Evolutionary conservation across 2,888 invertebrate genomes (phyloP), one percentile per base, ranked within the genome.

Genomic region (Cantharis rufa): DNA sequence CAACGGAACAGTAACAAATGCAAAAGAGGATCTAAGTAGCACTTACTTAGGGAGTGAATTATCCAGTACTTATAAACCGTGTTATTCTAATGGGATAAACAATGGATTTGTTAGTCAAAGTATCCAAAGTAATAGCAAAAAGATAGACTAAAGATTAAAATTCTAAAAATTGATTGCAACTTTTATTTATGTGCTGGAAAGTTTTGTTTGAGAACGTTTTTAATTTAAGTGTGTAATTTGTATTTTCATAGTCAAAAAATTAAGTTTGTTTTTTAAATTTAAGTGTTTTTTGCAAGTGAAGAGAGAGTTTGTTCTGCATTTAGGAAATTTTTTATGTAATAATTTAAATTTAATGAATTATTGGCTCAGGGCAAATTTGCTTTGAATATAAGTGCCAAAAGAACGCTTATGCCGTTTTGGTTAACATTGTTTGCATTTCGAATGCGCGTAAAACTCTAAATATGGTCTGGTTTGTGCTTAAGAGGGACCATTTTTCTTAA

Each of bases 51-150:
- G 90, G 77, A 90, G 90, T 80, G 89, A 89, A 82, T 90, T 89
- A 83, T 89, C 90, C 75, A 90, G 90, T 81, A 90, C 90, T 72
- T 91, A 90, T 85, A 90, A 91, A 84, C 90, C 91, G 73, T 92
- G 91, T 86, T 92, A 92, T 85, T 92, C 91, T 79, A 92, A 91
- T 81, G 92, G 92, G 61, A 90, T 91, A 81, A 91, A 91, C 84
- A 92, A 91, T 83, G 92, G 92, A 75, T 92, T 91, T 85, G 91
- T 92, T 73, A 90, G 86, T 72, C 87, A 87, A 80, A 82, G 84
- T 74, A 72, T 64, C 10, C 84, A 85, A 79, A 74, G 77, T 64
- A 80, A 80, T 71, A 81, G 82, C 27, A 84, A 82, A 76, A 84
- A 84, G 72, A 78, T 81, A 18, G 81, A 83, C 68, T 83, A 83